Percentiles rank a stretch among this genome's conserved stretches.
These are phyloP conservation scores for Myotis vivesi DNA, from an alignment of 2,797 vertebrate species.

Conservation along the genomic window DNA sequence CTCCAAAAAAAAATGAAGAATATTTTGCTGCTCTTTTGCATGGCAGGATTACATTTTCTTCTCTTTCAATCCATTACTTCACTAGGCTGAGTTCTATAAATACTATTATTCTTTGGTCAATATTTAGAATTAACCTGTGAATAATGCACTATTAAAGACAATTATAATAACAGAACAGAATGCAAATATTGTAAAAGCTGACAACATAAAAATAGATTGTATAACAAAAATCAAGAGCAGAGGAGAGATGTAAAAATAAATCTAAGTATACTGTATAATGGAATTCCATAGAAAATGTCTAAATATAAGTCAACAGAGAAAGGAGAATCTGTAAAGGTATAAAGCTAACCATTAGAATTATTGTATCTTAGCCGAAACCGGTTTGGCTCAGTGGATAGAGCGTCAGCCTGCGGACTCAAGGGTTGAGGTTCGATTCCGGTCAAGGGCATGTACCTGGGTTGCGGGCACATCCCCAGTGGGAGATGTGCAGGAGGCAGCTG, in stretches of 20 bases:
- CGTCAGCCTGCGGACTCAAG: too few relatives aligned
- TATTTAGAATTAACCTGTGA: neutral
- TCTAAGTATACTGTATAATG: neutral
- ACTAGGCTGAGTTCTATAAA: neutral
- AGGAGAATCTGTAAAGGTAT: neutral
- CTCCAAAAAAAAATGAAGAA: neutral
- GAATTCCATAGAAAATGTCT: neutral
- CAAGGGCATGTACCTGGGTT: too few relatives aligned
- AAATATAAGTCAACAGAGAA: neutral
- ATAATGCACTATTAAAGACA: neutral
- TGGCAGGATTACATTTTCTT: neutral
- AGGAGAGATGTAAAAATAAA: neutral
- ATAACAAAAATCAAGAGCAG: neutral
- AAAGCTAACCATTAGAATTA: neutral
- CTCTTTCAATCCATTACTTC: neutral
- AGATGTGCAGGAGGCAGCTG: too few relatives aligned
- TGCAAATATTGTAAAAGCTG: neutral
- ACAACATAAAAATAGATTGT: conserved; percentile 25
- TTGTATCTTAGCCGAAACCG: neutral
- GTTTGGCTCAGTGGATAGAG: too few relatives aligned
- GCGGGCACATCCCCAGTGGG: too few relatives aligned
- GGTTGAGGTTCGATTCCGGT: too few relatives aligned
- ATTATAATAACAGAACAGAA: neutral
- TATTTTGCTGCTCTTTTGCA: neutral
- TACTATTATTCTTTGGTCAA: neutral